Evolutionary conservation across 2,888 invertebrate genomes (phyloP).

Genomic region (Pantelozetes paolii): DNA sequence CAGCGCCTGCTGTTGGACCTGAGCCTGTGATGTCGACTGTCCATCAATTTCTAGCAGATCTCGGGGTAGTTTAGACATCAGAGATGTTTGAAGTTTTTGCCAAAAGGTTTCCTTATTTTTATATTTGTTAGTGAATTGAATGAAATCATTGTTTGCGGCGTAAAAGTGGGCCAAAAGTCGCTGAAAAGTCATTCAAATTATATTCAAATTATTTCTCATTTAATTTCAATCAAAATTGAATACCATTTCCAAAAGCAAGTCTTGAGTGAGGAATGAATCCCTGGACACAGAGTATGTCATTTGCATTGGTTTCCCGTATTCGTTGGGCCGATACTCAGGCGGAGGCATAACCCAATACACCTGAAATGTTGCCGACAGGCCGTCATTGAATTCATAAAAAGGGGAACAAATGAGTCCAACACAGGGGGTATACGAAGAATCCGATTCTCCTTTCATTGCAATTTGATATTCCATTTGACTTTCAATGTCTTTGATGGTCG

Average conservation of each 20-base stretch:
- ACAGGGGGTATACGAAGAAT: constrained; percentile 87
- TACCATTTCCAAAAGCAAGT: constrained; percentile 76
- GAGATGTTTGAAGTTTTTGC: constrained; percentile 70
- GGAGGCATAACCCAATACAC: constrained; percentile 92
- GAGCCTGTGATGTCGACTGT: constrained; percentile 44
- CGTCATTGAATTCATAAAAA: constrained; percentile 44
- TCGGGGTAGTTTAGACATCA: constrained; percentile 65
- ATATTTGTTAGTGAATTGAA: constrained; percentile 65
- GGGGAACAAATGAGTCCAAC: constrained; percentile 76
- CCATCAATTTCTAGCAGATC: constrained; percentile 56
- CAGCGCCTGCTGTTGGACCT: constrained; percentile 47
- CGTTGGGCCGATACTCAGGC: constrained; percentile 81
- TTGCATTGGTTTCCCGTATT: constrained; percentile 86
- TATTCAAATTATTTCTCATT: not conserved
- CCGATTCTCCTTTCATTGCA: constrained; percentile 83
- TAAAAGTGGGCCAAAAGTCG: constrained; percentile 80
- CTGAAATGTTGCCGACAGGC: constrained; percentile 46
- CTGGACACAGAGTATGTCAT: constrained; percentile 78
- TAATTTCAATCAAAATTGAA: constrained; percentile 45
- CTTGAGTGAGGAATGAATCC: constrained; percentile 72
- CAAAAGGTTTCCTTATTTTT: constrained; percentile 65
- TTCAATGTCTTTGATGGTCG: constrained; percentile 73
- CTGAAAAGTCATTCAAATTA: constrained; percentile 53
- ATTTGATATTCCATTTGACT: constrained; percentile 91
- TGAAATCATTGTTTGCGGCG: constrained; percentile 63